A percentile compares a stretch with the other conserved stretches of the same genome.
phyloP scores from a whole-genome alignment of 2,797 vertebrate genomes.

The Danio aesculapii region DNA sequence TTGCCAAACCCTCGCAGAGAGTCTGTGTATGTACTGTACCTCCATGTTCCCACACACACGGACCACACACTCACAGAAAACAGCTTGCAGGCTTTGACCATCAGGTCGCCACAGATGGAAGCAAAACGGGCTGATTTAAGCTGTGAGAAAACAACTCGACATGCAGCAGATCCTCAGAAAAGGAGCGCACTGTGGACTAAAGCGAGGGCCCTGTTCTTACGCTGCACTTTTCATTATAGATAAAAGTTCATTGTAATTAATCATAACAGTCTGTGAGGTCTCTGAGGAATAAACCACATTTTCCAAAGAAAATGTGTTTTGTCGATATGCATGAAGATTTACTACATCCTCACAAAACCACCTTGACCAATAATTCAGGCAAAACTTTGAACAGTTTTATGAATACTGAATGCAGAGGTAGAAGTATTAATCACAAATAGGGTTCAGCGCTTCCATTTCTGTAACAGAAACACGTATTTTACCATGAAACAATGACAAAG shows the following conservation, averaged over 20 bases:
- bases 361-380: not conserved
- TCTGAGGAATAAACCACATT: conserved; percentile 34
- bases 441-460: conserved; percentile 15
- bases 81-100: conserved; percentile 25
- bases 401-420: not conserved
- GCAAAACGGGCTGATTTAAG: conserved; percentile 18
- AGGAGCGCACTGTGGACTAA: not conserved
- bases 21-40: not conserved
- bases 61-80: conserved; percentile 17
- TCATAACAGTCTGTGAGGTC: conserved; percentile 10
- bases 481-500: not conserved
- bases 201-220: conserved; percentile 3
- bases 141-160: conserved; percentile 8
- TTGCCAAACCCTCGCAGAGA: not conserved
- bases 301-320: conserved; percentile 24
- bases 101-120: conserved; percentile 13
- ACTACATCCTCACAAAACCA: conserved; percentile 25
- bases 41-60: not conserved
- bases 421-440: not conserved
- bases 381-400: conserved; percentile 18
- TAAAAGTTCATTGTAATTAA: conserved; percentile 49
- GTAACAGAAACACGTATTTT: not conserved
- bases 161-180: not conserved
- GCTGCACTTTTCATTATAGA: conserved; percentile 49
- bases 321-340: not conserved